These are phyloP conservation scores for Phyllotreta striolata DNA, from an alignment of 2,888 invertebrate genomes.

Conservation along the genomic window DNA sequence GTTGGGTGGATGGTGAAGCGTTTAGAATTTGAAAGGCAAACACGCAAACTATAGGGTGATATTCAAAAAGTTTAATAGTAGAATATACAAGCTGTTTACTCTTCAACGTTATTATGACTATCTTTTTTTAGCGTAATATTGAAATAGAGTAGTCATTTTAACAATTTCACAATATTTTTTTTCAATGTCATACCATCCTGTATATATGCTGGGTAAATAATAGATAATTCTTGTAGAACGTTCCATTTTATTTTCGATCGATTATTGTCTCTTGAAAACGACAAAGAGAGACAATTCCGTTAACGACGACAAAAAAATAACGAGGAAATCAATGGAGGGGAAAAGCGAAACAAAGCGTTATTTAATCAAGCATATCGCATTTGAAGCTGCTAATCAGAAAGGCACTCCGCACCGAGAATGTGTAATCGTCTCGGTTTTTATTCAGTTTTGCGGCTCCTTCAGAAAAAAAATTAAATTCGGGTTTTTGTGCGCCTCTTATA, in stretches of 20 bases:
- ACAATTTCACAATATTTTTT: too few relatives aligned
- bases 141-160: too few relatives aligned
- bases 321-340: conserved; percentile 14
- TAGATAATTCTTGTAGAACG: conserved; percentile 3
- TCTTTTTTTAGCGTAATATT: too few relatives aligned
- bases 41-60: not conserved
- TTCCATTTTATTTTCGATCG: conserved; percentile 5
- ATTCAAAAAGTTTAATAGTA: not conserved
- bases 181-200: not conserved
- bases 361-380: conserved; percentile 26
- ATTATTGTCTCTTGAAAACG: conserved; percentile 10
- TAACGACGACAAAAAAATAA: conserved; percentile 15
- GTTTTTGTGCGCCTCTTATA: too few relatives aligned
- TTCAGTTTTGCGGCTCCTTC: conserved; percentile 5
- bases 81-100: too few relatives aligned
- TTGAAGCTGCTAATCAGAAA: conserved; percentile 16
- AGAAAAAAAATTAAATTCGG: not conserved
- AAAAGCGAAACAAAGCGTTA: conserved; percentile 29
- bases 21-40: conserved; percentile 26
- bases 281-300: conserved; percentile 12
- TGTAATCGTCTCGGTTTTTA: conserved; percentile 12
- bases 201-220: not conserved
- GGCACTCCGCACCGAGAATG: conserved; percentile 12
- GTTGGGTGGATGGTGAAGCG: conserved; percentile 43
- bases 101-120: too few relatives aligned